phyloP scores from a whole-genome alignment of 2,113 vertebrate species.

The Gadus macrocephalus region DNA sequence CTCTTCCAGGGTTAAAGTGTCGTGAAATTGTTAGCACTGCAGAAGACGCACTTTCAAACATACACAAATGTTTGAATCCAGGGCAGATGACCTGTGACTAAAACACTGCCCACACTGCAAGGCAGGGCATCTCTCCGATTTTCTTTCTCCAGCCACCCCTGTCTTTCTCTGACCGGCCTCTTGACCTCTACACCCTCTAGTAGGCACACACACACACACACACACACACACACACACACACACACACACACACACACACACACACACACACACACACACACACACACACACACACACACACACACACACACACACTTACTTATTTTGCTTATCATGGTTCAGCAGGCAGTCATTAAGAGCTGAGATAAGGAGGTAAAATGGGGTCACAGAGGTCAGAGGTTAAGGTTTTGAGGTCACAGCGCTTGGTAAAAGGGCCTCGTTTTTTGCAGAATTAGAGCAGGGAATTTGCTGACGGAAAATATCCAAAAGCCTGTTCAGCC shows the following conservation, averaged over 20 bases:
- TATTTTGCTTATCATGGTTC: constrained; percentile 12
- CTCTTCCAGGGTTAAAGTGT: constrained; percentile 9
- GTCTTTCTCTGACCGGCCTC: not conserved
- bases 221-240: not conserved
- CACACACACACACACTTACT: constrained; percentile 1
- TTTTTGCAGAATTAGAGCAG: not conserved
- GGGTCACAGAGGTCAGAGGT: constrained; percentile 43
- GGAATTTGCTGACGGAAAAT: too few relatives aligned
- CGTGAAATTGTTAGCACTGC: not conserved
- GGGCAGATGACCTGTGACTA: not conserved
- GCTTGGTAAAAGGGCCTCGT: constrained; percentile 26
- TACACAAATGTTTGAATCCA: not conserved
- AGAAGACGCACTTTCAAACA: too few relatives aligned
- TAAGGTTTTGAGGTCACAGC: constrained; percentile 37
- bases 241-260: not conserved
- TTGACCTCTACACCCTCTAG: too few relatives aligned
- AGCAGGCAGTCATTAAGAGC: constrained; percentile 14
- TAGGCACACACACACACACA: not conserved
- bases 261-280: not conserved
- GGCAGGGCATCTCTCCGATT: not conserved
- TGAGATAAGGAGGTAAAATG: constrained; percentile 8
- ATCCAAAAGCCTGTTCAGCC: too few relatives aligned
- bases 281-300: constrained; percentile 8
- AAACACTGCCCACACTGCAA: not conserved
- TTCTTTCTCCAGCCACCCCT: not conserved